Conservation (phyloP, 37 sponge, comb jelly and placozoan species). For the Beroe ovata region DNA sequence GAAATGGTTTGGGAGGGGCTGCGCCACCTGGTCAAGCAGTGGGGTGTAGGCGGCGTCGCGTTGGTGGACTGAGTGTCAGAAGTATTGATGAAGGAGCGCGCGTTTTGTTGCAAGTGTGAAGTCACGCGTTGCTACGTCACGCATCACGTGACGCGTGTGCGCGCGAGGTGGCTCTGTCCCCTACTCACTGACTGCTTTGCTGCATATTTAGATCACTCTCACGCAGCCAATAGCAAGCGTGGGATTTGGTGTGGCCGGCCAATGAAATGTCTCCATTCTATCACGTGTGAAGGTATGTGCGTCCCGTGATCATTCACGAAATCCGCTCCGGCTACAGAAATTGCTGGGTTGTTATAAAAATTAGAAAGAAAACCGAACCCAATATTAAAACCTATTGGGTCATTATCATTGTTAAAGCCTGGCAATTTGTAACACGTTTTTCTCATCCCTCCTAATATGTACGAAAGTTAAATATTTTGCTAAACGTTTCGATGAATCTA, state of each 20-base stretch:
- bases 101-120: not conserved
- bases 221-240: not conserved
- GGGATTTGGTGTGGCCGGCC: not conserved
- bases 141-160: not conserved
- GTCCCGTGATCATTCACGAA: not conserved
- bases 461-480: not conserved
- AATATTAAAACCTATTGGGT: slow-evolving; percentile 37
- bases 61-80: no score
- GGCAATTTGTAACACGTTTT: not conserved
- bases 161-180: not conserved
- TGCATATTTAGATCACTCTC: slow-evolving; percentile 27
- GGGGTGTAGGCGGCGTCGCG: no score
- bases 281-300: not conserved
- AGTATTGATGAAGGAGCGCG: no score
- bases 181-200: slow-evolving; percentile 55
- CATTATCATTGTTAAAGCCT: not conserved
- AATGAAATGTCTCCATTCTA: not conserved
- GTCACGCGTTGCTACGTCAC: slow-evolving; percentile 1
- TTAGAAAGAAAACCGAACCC: slow-evolving; percentile 63
- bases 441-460: not conserved
- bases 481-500: not conserved
- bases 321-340: slow-evolving; percentile 35
- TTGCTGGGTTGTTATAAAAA: slow-evolving; percentile 60
- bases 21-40: not conserved
- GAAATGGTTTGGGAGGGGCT: not conserved